phyloP scores from a whole-genome alignment of 1,140 invertebrate genomes.

The Holotrichia oblita region DNA sequence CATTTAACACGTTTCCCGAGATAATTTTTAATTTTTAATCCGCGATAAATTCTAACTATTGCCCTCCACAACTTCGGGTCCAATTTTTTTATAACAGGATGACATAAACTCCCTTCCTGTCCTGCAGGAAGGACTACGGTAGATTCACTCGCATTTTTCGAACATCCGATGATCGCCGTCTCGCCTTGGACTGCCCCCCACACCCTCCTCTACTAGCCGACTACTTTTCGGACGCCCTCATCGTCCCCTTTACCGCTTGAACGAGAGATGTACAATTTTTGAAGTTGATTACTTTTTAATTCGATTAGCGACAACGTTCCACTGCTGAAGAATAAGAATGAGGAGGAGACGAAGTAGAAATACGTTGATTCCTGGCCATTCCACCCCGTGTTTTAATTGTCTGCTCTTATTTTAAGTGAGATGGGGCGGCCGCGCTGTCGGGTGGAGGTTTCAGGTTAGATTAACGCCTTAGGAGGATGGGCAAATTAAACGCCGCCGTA shows the following conservation, averaged over 20 bases:
- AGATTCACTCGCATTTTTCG: not conserved
- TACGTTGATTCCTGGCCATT: constrained; percentile 21
- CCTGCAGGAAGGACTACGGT: too few species aligned
- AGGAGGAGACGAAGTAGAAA: not conserved
- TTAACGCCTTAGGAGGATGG: constrained; percentile 15
- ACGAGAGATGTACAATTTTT: constrained; percentile 34
- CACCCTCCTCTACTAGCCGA: too few species aligned
- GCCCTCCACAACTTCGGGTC: not conserved
- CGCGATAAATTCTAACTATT: constrained; percentile 26
- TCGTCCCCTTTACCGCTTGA: not conserved
- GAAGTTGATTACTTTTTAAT: constrained; percentile 35
- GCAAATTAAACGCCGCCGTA: constrained; percentile 22
- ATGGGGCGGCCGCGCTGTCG: not conserved
- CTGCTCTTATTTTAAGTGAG: constrained; percentile 32
- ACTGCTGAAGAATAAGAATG: constrained; percentile 23
- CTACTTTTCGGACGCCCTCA: not conserved
- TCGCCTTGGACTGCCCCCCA: not conserved
- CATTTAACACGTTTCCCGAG: constrained; percentile 26
- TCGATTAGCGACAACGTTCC: constrained; percentile 30
- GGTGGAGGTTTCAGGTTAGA: constrained; percentile 25
- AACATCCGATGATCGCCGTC: not conserved
- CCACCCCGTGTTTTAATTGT: constrained; percentile 22
- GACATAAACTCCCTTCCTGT: not conserved
- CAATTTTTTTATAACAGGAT: not conserved
- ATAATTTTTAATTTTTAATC: constrained; percentile 34